Percentiles rank a stretch among this genome's conserved stretches.
These are phyloP conservation scores for Leucophenga montana DNA, from an alignment of 2,888 invertebrate species.

Conservation along the genomic window DNA sequence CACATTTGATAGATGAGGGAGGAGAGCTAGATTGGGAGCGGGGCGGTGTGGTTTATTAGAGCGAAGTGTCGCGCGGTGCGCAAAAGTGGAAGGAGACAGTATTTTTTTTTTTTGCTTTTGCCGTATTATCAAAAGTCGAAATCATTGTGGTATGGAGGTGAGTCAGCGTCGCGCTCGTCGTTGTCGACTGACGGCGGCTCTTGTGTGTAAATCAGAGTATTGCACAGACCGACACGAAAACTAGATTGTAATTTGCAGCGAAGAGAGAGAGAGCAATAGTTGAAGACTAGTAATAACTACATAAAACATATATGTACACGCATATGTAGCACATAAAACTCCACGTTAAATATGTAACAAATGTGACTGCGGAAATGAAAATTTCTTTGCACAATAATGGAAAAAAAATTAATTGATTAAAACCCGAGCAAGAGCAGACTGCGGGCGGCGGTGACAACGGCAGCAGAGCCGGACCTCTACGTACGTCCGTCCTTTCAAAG, in stretches of 20 bases:
- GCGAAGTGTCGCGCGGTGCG: no score
- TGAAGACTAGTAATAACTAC: no score
- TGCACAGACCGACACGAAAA: neutral
- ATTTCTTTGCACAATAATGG: neutral
- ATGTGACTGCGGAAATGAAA: neutral
- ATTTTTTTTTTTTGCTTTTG: slow-evolving; percentile 22
- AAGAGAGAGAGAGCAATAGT: no score
- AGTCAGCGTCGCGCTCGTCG: slow-evolving; percentile 46
- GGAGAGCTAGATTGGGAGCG: no score
- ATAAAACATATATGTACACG: no score
- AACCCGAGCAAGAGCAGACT: slow-evolving; percentile 6
- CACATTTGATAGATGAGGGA: no score
- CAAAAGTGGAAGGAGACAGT: neutral
- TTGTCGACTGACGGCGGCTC: slow-evolving; percentile 6
- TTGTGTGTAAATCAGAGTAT: slow-evolving; percentile 16
- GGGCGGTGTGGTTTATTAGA: no score
- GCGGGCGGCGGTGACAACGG: neutral
- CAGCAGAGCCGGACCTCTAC: slow-evolving; percentile 17
- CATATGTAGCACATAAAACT: no score
- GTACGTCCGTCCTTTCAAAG: slow-evolving; percentile 18
- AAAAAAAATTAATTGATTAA: slow-evolving; percentile 46
- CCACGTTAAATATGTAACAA: no score
- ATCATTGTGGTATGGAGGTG: slow-evolving; percentile 42
- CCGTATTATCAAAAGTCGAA: slow-evolving; percentile 30
- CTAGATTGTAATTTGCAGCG: neutral